These are phyloP conservation scores for Myiotriccus ornatus DNA, from an alignment of 2,797 vertebrate genomes.

Conservation along the genomic window DNA sequence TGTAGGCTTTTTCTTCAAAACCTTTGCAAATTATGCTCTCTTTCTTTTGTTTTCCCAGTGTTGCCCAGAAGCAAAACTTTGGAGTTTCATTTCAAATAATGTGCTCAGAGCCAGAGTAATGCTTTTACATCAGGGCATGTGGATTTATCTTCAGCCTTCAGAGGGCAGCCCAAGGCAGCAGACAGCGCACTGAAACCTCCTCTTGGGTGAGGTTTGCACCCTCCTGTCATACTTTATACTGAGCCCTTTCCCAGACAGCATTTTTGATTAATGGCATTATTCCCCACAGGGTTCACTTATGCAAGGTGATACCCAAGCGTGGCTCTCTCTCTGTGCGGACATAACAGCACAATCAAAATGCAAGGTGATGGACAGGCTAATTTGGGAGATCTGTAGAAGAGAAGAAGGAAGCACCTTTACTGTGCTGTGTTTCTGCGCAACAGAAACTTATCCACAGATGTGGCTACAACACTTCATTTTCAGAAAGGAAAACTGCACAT, in stretches of 20 bases:
- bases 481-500: slow-evolving; percentile 4
- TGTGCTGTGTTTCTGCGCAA: neutral
- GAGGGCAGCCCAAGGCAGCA: slow-evolving; percentile 72
- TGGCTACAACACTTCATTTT: neutral
- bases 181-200: slow-evolving; percentile 43
- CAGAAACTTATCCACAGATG: accelerated
- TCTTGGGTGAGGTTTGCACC: slow-evolving; percentile 44
- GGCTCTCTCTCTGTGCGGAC: neutral
- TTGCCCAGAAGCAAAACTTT: neutral
- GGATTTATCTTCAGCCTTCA: slow-evolving; percentile 64
- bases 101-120: neutral
- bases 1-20: neutral
- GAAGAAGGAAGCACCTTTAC: neutral
- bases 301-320: neutral
- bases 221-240: slow-evolving; percentile 64
- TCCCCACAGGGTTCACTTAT: neutral
- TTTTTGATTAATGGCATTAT: slow-evolving; percentile 61
- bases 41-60: neutral
- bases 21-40: neutral
- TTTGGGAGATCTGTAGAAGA: neutral
- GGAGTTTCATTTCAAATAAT: neutral
- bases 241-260: slow-evolving; percentile 61
- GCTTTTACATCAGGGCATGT: neutral
- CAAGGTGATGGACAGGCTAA: neutral
- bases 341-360: neutral